Percentiles rank a stretch among this genome's conserved stretches.
Conservation (phyloP, 2,113 vertebrate genomes). For the Corythaixoides concolor region DNA sequence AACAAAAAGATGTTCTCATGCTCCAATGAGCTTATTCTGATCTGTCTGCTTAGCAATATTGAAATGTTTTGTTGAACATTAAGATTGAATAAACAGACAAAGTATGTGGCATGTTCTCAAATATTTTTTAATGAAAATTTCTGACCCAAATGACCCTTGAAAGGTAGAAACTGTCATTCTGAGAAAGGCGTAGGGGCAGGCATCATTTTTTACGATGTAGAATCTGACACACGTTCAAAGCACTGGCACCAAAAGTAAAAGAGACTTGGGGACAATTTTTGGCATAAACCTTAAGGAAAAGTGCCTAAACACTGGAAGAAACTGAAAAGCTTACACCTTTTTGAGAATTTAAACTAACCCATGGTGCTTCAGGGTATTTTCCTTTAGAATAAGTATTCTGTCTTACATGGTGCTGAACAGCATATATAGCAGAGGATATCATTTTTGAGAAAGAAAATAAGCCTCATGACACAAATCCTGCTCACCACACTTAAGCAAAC, state of each 20-base stretch:
- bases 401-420: not conserved
- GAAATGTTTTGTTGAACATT: slow-evolving; percentile 48
- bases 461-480: slow-evolving; percentile 27
- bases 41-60: slow-evolving; percentile 44
- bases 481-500: not conserved
- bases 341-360: not conserved
- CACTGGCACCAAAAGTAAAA: not conserved
- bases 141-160: slow-evolving; percentile 25
- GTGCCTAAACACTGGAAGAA: not conserved
- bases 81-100: slow-evolving; percentile 53
- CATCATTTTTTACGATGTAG: not conserved
- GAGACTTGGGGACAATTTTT: slow-evolving; percentile 3
- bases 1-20: not conserved
- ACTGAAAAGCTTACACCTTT: not conserved
- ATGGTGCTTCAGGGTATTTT: not conserved
- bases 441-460: not conserved
- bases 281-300: not conserved
- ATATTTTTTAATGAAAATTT: slow-evolving; percentile 68
- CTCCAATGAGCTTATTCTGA: not conserved
- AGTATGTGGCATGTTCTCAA: slow-evolving; percentile 47
- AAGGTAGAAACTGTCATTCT: slow-evolving; percentile 52
- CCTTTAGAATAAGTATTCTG: not conserved
- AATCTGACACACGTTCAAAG: not conserved
- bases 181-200: not conserved
- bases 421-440: not conserved